Evolutionary conservation across 2,888 invertebrate species (phyloP), one percentile per base, ranked within the genome.

Genomic region (Sylvicola fuscatus): DNA sequence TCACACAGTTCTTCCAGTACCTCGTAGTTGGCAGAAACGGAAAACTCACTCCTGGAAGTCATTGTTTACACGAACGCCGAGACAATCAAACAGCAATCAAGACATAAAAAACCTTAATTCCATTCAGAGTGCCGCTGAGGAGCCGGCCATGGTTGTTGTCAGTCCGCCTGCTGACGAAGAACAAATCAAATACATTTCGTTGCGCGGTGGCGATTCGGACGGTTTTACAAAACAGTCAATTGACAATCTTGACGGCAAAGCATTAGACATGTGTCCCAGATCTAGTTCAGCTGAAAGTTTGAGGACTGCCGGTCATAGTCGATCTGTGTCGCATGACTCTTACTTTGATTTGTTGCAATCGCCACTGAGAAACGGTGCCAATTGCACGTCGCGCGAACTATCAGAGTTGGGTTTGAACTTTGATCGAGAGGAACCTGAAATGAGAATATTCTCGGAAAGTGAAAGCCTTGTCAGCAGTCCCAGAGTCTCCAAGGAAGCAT

Each of bases 1-100:
- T 52, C 95, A 95, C 56, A 95, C 95, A 0, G 81, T 95, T 3
- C 68, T 95, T 43, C 90, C 93, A 38, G 62, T 90, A 32, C 93
- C 92, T 21, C 51, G 57, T 26, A 58, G 57, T 41, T 57, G 58
- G 59, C 59, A 59, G 37, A 59, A 59, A 38, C 50, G 59, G 3
- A 59, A 59, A 41, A 59, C 58, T 1, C 53, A 56, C 36, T 57
- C 58, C 2, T 59, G 59, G 59, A 59, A 58, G 41, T 58, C 59
- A 3, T 44, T 59, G 6, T 59, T 59, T 38, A 53, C 68, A 54
- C 45, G 60, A 14, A 56, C 53, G 35, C 53, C 56, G 32, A 49
- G 57, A 3, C 54, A 51, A 32, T 49, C 54, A 7, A 48, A 46
- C 16, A 49, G 49, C 33, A 50, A 47, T 40, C 49, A 49, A 12